Evolutionary conservation across 2,113 vertebrate species (phyloP).

Genomic region (Prochilodus magdalenae): DNA sequence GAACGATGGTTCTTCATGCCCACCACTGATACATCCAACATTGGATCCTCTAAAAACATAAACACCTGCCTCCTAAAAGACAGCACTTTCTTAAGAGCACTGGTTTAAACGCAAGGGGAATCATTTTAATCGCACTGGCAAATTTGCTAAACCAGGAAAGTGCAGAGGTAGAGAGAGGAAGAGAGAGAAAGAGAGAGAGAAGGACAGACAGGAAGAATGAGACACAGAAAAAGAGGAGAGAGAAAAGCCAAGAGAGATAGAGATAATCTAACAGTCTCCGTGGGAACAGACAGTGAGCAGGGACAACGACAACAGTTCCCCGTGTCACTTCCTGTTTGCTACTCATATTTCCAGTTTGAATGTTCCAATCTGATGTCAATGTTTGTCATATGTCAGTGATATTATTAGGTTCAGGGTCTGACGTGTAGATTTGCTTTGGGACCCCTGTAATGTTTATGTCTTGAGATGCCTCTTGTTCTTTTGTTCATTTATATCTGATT

Average conservation of each 20-base stretch:
- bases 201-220: not conserved
- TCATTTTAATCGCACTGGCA: no score
- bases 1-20: no score
- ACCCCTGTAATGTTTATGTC: no score
- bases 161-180: not conserved
- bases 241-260: not conserved
- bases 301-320: not conserved
- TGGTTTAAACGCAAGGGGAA: no score
- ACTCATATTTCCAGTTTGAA: conserved; percentile 57
- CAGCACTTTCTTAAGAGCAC: no score
- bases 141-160: no score
- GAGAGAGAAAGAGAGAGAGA: conserved; percentile 1
- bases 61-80: no score
- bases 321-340: conserved; percentile 62
- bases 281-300: not conserved
- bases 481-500: no score
- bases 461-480: no score
- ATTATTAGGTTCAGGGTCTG: not conserved
- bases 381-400: not conserved
- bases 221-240: not conserved
- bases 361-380: conserved; percentile 8
- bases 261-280: not conserved
- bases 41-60: no score
- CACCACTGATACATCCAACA: no score
- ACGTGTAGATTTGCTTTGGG: no score